Conservation (phyloP, 2,888 invertebrate species). For the Heliconius charithonia region DNA sequence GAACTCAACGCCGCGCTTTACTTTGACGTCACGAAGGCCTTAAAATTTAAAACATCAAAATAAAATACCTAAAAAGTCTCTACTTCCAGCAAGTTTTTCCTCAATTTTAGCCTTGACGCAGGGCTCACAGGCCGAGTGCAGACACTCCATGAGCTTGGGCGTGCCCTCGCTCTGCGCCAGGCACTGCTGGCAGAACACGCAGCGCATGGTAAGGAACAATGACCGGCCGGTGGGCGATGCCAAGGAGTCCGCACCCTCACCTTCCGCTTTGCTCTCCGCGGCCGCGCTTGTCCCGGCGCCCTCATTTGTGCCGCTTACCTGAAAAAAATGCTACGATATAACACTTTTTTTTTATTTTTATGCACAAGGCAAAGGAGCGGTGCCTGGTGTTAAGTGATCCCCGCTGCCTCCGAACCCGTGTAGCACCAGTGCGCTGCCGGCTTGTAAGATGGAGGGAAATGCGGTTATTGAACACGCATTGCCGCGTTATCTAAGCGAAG, state of each 20-base stretch:
- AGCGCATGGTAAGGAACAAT: conserved; percentile 71
- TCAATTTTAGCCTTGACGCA: conserved; percentile 88
- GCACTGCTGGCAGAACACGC: conserved; percentile 77
- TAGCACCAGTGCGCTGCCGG: too few relatives aligned
- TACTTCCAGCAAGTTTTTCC: conserved; percentile 66
- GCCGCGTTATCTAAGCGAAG: too few relatives aligned
- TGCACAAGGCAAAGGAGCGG: not conserved
- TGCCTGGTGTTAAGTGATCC: too few relatives aligned
- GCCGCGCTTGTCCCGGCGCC: conserved; percentile 39
- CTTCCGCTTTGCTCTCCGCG: conserved; percentile 49
- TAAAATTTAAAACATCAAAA: too few relatives aligned
- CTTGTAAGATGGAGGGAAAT: too few relatives aligned
- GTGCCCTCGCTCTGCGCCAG: conserved; percentile 72
- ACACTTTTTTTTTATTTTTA: not conserved
- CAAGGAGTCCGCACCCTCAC: conserved; percentile 70
- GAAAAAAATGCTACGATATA: not conserved
- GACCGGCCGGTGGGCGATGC: conserved; percentile 66
- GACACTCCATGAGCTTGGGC: conserved; percentile 93
- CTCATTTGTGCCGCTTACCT: conserved; percentile 49
- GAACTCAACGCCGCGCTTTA: too few relatives aligned
- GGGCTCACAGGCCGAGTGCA: conserved; percentile 92
- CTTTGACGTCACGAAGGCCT: too few relatives aligned
- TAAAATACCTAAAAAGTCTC: conserved; percentile 70
- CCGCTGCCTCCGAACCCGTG: too few relatives aligned
- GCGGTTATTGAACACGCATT: too few relatives aligned